Base-by-base conservation (phyloP, 2,888 invertebrate species). In the Nephrotoma appendiculata region DNA sequence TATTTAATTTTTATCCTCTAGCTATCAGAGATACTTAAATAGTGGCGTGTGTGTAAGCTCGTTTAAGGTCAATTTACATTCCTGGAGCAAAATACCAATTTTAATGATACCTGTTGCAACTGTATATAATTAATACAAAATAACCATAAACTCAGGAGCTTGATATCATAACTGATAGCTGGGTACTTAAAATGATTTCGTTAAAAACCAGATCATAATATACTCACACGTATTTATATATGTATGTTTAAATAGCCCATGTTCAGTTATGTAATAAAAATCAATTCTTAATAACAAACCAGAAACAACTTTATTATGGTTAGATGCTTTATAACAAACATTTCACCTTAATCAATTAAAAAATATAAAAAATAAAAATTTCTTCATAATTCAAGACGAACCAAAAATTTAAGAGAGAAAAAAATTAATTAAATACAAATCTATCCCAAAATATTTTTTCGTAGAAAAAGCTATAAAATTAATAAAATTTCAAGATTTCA, bases 401-500 rank as follows among this genome's bases (percentile, higher is more conserved):
- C 9, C 3, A 48, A 57, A 57, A 52, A 31, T 31, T 31, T 31
- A 31, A 2, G 31, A 31, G 31, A 31, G 2, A 31, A 57, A 57
- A 57, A 15, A 6, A 5, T 57, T 57, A 57, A 57, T 57, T 57
- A 57, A 57, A 57, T 57, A 5, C 52, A 57, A 57, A 57, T 57
- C 52, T 57, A 57, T 57, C 52, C 52, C 41, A 83, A 83, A 41
- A 83, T 83, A 83, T 83, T 42, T 31, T 31, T 83, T 83, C 42
- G 5, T 12, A 41, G 83, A 83, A 41, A 83, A 83, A 41, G 41
- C 41, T 2, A 83, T 83, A 83, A 83, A 41, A 83, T 42, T 41
- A 83, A 83, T 83, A 85, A 42, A 85, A 85, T 41, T 41, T 84
- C 83, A n/a, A 83, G 41, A 83, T 85, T 43, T 85, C 85, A 85